Evolutionary conservation across 2,888 invertebrate genomes (phyloP).

Genomic region (Euspilapteryx auroguttella): DNA sequence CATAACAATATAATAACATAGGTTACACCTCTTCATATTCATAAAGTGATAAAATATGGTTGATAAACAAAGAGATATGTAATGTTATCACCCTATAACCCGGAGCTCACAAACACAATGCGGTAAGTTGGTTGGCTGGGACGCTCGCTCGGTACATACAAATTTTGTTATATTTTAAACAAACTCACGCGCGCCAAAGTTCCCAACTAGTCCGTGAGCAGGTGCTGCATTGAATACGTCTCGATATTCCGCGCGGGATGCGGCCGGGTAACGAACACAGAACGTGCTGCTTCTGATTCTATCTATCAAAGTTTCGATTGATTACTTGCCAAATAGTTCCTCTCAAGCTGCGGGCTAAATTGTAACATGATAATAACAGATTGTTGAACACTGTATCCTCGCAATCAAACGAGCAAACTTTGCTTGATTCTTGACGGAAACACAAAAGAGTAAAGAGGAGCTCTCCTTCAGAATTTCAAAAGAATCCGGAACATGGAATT

Average conservation of each 20-base stretch:
- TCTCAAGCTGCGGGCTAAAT: constrained; percentile 5
- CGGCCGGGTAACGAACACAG: constrained; percentile 35
- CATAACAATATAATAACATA: too few species aligned
- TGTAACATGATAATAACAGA: constrained; percentile 1
- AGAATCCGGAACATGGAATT: too few species aligned
- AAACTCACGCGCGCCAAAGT: constrained; percentile 42
- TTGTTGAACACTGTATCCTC: too few species aligned
- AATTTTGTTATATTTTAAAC: constrained; percentile 50
- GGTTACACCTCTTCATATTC: too few species aligned
- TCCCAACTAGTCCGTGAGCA: constrained; percentile 35
- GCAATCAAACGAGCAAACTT: too few species aligned
- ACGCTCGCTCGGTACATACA: constrained; percentile 27
- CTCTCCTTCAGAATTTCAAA: too few species aligned
- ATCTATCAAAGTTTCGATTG: constrained; percentile 34
- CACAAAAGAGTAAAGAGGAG: too few species aligned
- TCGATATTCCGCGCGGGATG: too few species aligned
- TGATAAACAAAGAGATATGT: too few species aligned
- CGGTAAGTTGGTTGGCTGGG: constrained; percentile 23
- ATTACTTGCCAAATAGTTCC: constrained; percentile 31
- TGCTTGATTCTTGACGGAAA: constrained; percentile 4
- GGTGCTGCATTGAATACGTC: constrained; percentile 43
- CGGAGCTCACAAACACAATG: constrained; percentile 43
- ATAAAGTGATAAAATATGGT: too few species aligned
- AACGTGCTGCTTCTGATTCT: constrained; percentile 25
- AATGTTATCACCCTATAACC: too few species aligned